phyloP scores from a whole-genome alignment of 1,140 invertebrate genomes.

The Drosophila suzukii region DNA sequence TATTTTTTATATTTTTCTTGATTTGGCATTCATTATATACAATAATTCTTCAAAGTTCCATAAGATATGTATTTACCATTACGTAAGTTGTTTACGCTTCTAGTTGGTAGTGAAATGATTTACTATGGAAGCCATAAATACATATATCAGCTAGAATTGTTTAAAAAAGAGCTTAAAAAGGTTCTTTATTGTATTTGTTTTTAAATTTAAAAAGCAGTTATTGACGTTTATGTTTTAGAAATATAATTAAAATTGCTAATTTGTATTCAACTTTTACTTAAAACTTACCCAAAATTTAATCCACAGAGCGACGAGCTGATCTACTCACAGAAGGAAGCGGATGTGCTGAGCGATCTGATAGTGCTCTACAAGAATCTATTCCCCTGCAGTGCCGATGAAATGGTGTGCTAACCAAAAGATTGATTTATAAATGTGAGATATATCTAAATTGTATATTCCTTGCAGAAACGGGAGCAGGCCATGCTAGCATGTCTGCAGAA shows the following conservation, averaged over 20 bases:
- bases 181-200: not conserved
- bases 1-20: no score
- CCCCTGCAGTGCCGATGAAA: slow-evolving; percentile 85
- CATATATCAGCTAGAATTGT: no score
- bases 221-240: not conserved
- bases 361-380: slow-evolving; percentile 85
- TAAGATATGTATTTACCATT: no score
- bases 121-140: not conserved
- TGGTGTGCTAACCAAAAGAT: slow-evolving; percentile 38
- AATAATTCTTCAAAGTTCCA: no score
- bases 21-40: no score
- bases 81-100: not conserved
- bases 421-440: not conserved
- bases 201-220: not conserved
- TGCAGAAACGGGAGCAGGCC: slow-evolving; percentile 87
- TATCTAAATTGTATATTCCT: not conserved
- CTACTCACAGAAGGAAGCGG: slow-evolving; percentile 88
- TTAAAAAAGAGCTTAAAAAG: no score
- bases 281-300: not conserved
- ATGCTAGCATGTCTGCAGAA: slow-evolving; percentile 89
- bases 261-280: not conserved
- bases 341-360: slow-evolving; percentile 90
- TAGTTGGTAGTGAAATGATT: not conserved
- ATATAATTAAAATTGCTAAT: no score
- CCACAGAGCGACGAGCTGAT: slow-evolving; percentile 76